These are phyloP conservation scores for Epinephelus coioides DNA, from an alignment of 2,797 vertebrate species.

Conservation along the genomic window DNA sequence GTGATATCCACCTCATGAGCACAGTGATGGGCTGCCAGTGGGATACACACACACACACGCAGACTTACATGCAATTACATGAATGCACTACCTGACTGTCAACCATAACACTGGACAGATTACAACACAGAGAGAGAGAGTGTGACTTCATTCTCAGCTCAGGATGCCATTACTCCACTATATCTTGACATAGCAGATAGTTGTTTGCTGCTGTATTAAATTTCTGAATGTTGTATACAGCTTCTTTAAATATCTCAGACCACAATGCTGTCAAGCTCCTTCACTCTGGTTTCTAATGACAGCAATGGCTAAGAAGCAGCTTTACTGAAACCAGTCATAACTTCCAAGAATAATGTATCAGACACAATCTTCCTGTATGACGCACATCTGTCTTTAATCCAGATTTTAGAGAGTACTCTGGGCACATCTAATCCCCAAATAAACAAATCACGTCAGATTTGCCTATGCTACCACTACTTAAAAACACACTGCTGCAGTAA, in stretches of 20 bases:
- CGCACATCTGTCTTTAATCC: conserved; percentile 67
- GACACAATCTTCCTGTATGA: conserved; percentile 53
- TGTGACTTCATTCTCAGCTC: too few relatives aligned
- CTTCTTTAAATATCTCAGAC: not conserved
- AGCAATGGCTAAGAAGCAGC: conserved; percentile 17
- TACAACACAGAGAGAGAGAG: too few relatives aligned
- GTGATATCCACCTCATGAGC: too few relatives aligned
- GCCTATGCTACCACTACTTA: conserved; percentile 56
- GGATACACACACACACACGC: too few relatives aligned
- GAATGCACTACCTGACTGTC: too few relatives aligned
- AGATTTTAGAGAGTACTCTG: conserved; percentile 63
- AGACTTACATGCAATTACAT: too few relatives aligned
- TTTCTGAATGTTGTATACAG: too few relatives aligned
- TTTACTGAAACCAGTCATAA: conserved; percentile 27
- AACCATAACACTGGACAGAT: too few relatives aligned
- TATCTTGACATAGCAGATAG: too few relatives aligned
- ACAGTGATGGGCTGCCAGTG: too few relatives aligned
- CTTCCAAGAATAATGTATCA: conserved; percentile 56
- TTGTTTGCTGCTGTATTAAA: too few relatives aligned
- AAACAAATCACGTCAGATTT: conserved; percentile 66
- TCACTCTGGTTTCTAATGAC: conserved; percentile 3
- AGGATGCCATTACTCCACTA: too few relatives aligned
- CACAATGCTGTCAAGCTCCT: not conserved
- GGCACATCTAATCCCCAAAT: conserved; percentile 63
- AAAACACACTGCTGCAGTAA: conserved; percentile 22